Evolutionary conservation across 2,888 invertebrate species (phyloP), one percentile per base, ranked within the genome.

Genomic region (Lochmaea crataegi): DNA sequence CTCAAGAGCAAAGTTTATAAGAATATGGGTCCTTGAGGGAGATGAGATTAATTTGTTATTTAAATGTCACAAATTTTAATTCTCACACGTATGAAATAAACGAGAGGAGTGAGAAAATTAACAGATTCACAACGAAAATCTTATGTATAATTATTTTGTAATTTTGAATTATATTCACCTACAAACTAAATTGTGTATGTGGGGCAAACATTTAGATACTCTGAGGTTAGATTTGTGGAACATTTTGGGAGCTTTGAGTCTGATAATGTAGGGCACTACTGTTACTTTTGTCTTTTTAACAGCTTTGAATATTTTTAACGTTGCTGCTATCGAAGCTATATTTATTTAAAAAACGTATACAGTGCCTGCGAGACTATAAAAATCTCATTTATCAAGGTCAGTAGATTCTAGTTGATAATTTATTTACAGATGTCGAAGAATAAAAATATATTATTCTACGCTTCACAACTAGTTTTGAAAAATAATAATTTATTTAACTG

Each of bases 11-110:
- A 41, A 18, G 53, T 41, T 66, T 18, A 14, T 16, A 41, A 32
- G 12, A 12, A 38, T 56, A 56, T n/a, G n/a, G 16, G 42, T 57
- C 66, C 66, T 66, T 66, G 66, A 66, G 18, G 18, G 65, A 48
- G 53, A 48, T 11, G 53, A 51, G 51, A n/a, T 18, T 48, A 65
- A 65, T 65, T 48, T 48, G 32, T 65, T 65, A 65, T 65, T 65
- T 65, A 66, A 66, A 66, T 66, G 66, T 66, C 66, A 66, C 41
- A 57, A 66, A 66, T 41, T 56, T 57, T 16, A 12, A 22, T 66
- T 66, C 66, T 66, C 66, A 57, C 66, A 65, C 51, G 53, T 51
- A 66, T 51, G 38, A 57, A 66, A 66, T 57, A 41, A n/a, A 42
- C 22, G 66, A 56, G 66, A 66, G 66, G 56, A 57, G 42, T 63